These are phyloP conservation scores for Amiota minor DNA, from an alignment of 2,888 invertebrate species.

Conservation along the genomic window DNA sequence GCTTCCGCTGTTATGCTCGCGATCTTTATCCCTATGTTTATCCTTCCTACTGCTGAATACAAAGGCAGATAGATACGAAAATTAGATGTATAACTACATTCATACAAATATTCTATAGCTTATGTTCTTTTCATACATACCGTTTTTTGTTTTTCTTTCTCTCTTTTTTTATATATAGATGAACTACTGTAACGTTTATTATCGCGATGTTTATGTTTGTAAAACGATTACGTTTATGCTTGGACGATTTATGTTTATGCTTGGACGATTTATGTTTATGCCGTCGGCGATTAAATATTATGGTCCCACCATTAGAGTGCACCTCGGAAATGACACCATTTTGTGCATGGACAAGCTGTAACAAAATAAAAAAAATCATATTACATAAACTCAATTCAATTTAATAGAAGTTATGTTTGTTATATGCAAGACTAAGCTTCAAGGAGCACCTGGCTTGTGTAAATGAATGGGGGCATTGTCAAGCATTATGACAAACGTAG, in stretches of 20 bases:
- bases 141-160: constrained; percentile 74
- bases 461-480: no score
- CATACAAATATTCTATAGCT: not conserved
- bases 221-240: no score
- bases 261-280: constrained; percentile 69
- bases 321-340: constrained; percentile 64
- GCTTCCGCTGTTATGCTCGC: constrained; percentile 66
- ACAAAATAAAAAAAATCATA: constrained; percentile 31
- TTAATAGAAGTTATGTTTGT: not conserved
- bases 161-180: no score
- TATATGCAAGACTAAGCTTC: no score
- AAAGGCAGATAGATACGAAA: not conserved
- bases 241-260: constrained; percentile 80
- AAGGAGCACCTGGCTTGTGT: no score
- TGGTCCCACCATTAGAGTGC: constrained; percentile 83
- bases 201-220: constrained; percentile 75
- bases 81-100: not conserved
- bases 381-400: constrained; percentile 31
- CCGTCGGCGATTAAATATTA: no score
- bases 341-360: constrained; percentile 63
- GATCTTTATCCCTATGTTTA: constrained; percentile 71
- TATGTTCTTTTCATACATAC: constrained; percentile 48
- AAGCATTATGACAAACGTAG: constrained; percentile 7
- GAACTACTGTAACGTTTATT: constrained; percentile 75
- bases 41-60: constrained; percentile 68